These are phyloP conservation scores for Lutjanus campechanus DNA, from an alignment of 2,797 vertebrate species.

Conservation along the genomic window DNA sequence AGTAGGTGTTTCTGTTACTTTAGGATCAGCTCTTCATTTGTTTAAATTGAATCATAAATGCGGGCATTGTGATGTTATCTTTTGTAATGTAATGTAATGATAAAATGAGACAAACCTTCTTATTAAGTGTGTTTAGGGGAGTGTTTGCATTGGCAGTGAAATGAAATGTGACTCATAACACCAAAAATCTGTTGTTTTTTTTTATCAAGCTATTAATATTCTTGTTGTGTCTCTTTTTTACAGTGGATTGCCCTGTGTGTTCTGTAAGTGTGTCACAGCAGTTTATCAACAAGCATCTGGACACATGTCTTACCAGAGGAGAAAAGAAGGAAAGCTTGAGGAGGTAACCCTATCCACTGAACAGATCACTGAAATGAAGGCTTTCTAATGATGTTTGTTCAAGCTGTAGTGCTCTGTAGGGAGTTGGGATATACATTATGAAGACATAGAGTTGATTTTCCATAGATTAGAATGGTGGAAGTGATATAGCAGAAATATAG, in stretches of 20 bases:
- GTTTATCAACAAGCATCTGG: slow-evolving; percentile 94
- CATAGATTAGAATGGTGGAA: background rate
- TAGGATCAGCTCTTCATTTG: background rate
- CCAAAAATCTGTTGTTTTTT: background rate
- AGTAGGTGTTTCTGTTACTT: background rate
- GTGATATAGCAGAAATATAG: background rate
- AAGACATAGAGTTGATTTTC: slow-evolving; percentile 1
- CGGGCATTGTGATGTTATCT: background rate
- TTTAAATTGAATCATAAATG: background rate
- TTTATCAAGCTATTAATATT: slow-evolving; percentile 1
- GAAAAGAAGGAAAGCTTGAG: slow-evolving; percentile 94
- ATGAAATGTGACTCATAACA: background rate
- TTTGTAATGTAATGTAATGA: background rate
- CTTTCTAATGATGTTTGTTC: slow-evolving; percentile 1
- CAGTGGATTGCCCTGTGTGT: slow-evolving; percentile 97
- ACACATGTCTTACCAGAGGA: slow-evolving; percentile 89
- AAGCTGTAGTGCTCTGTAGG: background rate
- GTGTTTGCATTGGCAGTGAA: background rate
- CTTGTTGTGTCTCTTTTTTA: slow-evolving; percentile 29
- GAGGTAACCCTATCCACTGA: slow-evolving; percentile 82
- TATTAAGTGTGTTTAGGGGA: background rate
- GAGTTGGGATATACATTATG: background rate
- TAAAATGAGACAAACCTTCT: background rate
- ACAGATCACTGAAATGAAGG: background rate
- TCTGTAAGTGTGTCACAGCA: slow-evolving; percentile 86